Base-by-base conservation (phyloP, 1,140 invertebrate species). In the Sitobion miscanthi region DNA sequence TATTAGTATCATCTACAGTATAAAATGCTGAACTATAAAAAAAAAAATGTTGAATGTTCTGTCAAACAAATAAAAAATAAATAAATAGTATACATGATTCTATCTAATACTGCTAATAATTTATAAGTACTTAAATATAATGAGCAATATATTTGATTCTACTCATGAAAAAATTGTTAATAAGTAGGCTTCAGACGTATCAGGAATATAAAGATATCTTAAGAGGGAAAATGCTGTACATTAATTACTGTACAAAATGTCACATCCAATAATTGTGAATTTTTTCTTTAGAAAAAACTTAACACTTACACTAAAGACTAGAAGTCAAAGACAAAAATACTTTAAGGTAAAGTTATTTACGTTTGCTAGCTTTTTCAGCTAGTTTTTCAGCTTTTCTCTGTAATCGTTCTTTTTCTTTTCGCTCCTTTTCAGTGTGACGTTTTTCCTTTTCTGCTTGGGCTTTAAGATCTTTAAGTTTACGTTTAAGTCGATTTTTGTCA, bases 401-500 rank as follows among this genome's bases (percentile, higher is more conserved):
- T 94, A 97, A 96, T 94, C 97, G 96, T 94, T 98, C 97, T 93
- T 97, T 97, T 94, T 97, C 97, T 94, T 97, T 97, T 49, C 97
- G 96, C 94, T 98, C 97, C 90, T 97, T 97, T 94, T 97, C 97
- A 94, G 96, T 95, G 94, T 97, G 96, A 94, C 97, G 96, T 90
- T 97, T 96, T 95, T 98, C 97, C 94, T 98, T 98, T 94, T 98
- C 98, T 20, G 95, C 94, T 93, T 97, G 97, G 38, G 96, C 95
- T 94, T 97, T 97, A 69, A 99, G 96, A 94, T 99, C 98, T 95
- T 99, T 99, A 85, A 99, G 96, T 95, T 98, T 98, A 86, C 98
- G 97, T 95, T 99, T 99, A 94, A 99, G 96, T 93, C 97, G 96
- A 93, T 96, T 96, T 94, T 98, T 98, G 95, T 98, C 98, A 86